A percentile compares a stretch with the other conserved stretches of the same genome.
Conservation (phyloP, 1,140 invertebrate species). For the Apis mellifera region Amel_HAv3.1 CM009940.2:4993001-4993500, state of each 20-base stretch:
- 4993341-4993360: background rate
- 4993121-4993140: slow-evolving; percentile 55
- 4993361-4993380: background rate
- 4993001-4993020: slow-evolving; percentile 4
- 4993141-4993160: slow-evolving; percentile 56
- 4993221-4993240: slow-evolving; percentile 60
- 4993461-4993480: background rate
- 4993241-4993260: slow-evolving; percentile 51
- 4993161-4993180: slow-evolving; percentile 43
- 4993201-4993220: slow-evolving; percentile 52
- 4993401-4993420: background rate
- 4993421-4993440: background rate
- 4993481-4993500: no score
- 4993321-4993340: background rate
- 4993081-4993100: slow-evolving; percentile 45
- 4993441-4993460: background rate
- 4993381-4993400: background rate
- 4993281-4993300: background rate
- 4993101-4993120: slow-evolving; percentile 60
- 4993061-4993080: slow-evolving; percentile 52
- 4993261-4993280: slow-evolving; percentile 12
- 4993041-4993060: slow-evolving; percentile 41
- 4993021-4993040: background rate
- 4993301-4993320: background rate
- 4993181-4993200: slow-evolving; percentile 45